A percentile compares a stretch with the other conserved stretches of the same genome.
These are phyloP conservation scores for Rallus crepitans DNA, from an alignment of 2,797 vertebrate species.

Conservation along the genomic window DNA sequence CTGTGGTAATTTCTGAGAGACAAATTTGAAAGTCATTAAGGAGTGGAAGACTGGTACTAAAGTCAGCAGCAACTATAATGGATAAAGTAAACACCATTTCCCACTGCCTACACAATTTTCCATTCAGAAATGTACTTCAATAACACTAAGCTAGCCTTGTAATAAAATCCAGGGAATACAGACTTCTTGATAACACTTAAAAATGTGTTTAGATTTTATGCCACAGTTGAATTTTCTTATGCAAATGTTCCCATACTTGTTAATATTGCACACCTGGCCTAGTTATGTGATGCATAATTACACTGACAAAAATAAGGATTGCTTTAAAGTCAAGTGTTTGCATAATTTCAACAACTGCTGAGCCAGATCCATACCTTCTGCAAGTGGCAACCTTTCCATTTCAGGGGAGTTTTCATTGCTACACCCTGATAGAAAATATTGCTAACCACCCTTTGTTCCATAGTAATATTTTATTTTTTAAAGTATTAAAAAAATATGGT, in stretches of 20 bases:
- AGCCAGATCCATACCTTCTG: background rate
- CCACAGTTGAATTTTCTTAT: background rate
- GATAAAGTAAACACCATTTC: background rate
- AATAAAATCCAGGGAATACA: background rate
- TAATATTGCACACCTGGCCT: conserved; percentile 30
- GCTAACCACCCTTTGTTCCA: background rate
- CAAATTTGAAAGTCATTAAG: background rate
- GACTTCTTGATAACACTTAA: background rate
- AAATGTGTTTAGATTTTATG: background rate
- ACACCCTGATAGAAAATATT: background rate
- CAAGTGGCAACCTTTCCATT: background rate
- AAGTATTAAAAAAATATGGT: background rate
- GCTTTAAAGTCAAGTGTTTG: background rate
- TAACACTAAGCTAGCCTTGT: background rate
- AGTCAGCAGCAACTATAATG: background rate
- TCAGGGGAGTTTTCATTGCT: background rate
- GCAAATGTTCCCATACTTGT: background rate
- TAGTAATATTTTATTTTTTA: background rate
- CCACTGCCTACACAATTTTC: background rate
- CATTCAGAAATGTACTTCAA: background rate
- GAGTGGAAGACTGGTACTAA: background rate
- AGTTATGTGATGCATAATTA: background rate
- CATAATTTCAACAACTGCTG: background rate
- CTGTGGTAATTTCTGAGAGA: background rate
- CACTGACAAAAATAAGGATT: background rate